Evolutionary conservation across 2,113 vertebrate species (phyloP).

Genomic region (Calyptomena viridis): DNA sequence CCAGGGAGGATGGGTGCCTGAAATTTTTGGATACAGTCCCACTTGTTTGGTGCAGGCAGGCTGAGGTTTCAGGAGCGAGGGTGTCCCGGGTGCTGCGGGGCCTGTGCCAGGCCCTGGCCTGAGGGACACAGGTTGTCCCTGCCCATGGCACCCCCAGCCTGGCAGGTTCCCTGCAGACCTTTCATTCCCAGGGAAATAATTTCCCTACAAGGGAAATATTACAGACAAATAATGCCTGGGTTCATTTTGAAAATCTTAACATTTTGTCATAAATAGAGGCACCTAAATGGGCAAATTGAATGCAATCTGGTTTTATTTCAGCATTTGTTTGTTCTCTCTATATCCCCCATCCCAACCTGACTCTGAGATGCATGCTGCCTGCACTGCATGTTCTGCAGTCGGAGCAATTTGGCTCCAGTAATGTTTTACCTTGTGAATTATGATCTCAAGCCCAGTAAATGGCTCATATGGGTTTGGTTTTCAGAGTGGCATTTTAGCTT

Average conservation of each 20-base stretch:
- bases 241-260: background rate
- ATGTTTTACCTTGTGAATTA: background rate
- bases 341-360: background rate
- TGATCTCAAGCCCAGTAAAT: background rate
- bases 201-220: background rate
- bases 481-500: background rate
- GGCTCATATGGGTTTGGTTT: background rate
- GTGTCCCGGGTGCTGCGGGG: rapidly evolving
- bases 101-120: rapidly evolving
- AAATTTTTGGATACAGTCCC: rapidly evolving
- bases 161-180: background rate
- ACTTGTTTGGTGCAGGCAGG: background rate
- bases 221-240: background rate
- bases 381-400: background rate
- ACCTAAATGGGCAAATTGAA: background rate
- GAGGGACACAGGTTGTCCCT: background rate
- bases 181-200: background rate
- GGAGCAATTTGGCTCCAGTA: background rate
- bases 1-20: background rate
- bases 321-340: background rate
- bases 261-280: background rate
- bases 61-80: background rate
- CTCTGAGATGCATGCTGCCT: background rate
- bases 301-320: background rate
- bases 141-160: background rate